phyloP scores from a whole-genome alignment of 2,888 invertebrate species.

The Julus scanicus region DNA sequence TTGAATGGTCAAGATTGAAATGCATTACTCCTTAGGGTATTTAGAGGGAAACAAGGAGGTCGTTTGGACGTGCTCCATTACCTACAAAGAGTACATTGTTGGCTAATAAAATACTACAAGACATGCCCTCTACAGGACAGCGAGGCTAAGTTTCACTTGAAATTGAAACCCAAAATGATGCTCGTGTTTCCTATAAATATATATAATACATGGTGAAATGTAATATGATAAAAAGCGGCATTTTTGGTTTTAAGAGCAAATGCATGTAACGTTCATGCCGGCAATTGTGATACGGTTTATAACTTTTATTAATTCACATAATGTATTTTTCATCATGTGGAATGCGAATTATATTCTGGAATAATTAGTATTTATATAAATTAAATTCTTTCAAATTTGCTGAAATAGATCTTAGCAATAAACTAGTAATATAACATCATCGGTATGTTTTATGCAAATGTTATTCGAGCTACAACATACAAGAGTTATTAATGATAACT shows the following conservation, averaged over 20 bases:
- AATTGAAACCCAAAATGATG: neutral
- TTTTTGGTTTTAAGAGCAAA: too few relatives aligned
- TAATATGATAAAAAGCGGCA: neutral
- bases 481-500: neutral
- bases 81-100: neutral
- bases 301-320: too few relatives aligned
- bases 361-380: neutral
- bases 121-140: neutral
- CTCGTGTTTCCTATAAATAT: neutral
- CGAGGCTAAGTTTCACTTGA: neutral
- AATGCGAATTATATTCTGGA: too few relatives aligned
- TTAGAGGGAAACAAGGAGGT: conserved; percentile 30
- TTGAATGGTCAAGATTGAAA: conserved; percentile 41
- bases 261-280: too few relatives aligned
- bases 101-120: conserved; percentile 7
- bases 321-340: too few relatives aligned
- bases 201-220: neutral
- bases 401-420: too few relatives aligned
- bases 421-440: neutral
- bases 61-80: conserved; percentile 28
- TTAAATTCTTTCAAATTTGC: neutral
- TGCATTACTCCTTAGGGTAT: conserved; percentile 8
- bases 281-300: too few relatives aligned
- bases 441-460: neutral
- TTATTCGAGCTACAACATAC: neutral